These are phyloP conservation scores for Leptocoma aspasia DNA, from an alignment of 2,113 vertebrate species.

Conservation along the genomic window DNA sequence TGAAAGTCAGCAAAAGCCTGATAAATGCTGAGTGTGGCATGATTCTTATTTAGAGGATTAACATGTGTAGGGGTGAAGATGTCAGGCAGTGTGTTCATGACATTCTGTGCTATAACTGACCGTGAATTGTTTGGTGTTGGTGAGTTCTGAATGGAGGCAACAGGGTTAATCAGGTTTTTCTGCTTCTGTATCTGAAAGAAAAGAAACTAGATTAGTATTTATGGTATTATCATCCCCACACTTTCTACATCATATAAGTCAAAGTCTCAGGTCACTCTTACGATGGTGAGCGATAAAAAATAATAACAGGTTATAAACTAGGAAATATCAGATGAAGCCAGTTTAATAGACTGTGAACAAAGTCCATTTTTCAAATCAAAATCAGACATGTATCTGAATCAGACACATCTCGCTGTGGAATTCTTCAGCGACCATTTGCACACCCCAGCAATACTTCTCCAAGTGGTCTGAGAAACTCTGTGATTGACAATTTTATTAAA, in stretches of 20 bases:
- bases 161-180: neutral
- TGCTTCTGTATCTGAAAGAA: neutral
- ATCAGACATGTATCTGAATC: neutral
- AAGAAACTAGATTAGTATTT: neutral
- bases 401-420: neutral
- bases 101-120: neutral
- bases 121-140: neutral
- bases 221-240: neutral
- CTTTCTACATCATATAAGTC: neutral
- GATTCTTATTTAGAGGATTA: neutral
- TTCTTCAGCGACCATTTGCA: neutral
- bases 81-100: neutral
- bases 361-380: neutral
- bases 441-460: neutral
- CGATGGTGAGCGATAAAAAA: neutral
- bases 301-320: slow-evolving; percentile 15
- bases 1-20: neutral
- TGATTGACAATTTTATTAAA: neutral
- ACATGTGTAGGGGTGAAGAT: neutral
- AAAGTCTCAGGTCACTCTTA: neutral
- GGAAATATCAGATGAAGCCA: neutral
- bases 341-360: neutral
- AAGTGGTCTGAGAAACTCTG: neutral
- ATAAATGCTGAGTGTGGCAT: neutral
- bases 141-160: neutral